A percentile compares a stretch with the other conserved stretches of the same genome.
phyloP scores from a whole-genome alignment of 2,113 vertebrate species.

The Pica pica region DNA sequence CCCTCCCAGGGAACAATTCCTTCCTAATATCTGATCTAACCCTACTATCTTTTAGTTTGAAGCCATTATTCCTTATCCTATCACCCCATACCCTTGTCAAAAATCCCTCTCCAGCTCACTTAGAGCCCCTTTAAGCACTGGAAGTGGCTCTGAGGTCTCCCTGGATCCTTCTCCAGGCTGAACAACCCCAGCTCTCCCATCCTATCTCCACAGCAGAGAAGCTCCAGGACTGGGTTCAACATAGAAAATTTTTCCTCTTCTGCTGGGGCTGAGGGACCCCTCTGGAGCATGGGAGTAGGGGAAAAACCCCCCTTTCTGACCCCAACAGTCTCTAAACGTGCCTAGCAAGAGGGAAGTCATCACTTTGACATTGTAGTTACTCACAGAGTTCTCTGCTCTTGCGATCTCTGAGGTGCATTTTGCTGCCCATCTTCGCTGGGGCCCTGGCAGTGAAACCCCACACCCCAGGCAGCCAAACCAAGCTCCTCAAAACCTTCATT shows the following conservation, averaged over 20 bases:
- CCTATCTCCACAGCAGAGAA: not conserved
- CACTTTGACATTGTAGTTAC: not conserved
- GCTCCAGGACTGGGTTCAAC: not conserved
- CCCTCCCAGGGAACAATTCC: not conserved
- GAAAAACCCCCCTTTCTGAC: not conserved
- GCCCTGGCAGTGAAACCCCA: not conserved
- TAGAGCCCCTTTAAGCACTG: not conserved
- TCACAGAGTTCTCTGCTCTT: not conserved
- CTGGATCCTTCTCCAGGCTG: not conserved
- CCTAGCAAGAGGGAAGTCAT: not conserved
- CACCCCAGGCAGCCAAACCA: not conserved
- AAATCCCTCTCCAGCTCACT: not conserved
- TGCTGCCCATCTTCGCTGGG: rapidly evolving
- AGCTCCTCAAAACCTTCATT: not conserved
- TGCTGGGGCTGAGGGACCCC: rapidly evolving
- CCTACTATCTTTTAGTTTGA: not conserved
- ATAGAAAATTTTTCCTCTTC: not conserved
- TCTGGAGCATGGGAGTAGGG: rapidly evolving
- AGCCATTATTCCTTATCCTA: not conserved
- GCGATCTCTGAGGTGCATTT: not conserved
- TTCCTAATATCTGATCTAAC: not conserved
- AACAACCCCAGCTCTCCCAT: not conserved
- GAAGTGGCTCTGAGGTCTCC: not conserved
- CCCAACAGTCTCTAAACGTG: not conserved
- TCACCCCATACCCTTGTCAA: not conserved